Evolutionary conservation across 2,888 invertebrate species (phyloP).

Genomic region (Patella depressa): DNA sequence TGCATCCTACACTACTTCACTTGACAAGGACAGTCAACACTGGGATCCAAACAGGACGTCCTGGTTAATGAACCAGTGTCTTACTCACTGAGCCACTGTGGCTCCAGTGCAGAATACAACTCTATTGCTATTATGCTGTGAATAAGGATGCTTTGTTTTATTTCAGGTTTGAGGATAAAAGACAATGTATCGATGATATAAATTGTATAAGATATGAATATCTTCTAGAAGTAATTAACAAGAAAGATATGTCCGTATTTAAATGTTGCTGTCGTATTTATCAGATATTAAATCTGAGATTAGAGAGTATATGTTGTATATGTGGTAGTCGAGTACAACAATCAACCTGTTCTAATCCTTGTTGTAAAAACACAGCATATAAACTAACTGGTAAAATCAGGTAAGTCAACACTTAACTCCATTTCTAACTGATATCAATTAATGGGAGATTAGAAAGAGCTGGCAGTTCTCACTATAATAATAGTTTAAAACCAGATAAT

Average conservation of each 20-base stretch:
- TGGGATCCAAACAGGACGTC: no score
- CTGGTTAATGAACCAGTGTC: no score
- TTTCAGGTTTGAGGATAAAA: not conserved
- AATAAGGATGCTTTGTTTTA: no score
- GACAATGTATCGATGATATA: not conserved
- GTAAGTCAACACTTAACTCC: not conserved
- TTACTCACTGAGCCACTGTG: no score
- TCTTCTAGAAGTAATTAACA: not conserved
- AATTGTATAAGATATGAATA: not conserved
- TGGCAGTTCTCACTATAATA: no score
- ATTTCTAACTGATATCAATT: no score
- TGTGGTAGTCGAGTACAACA: not conserved
- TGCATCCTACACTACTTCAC: no score
- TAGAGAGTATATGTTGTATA: conserved; percentile 1
- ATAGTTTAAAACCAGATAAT: no score
- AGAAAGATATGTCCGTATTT: not conserved
- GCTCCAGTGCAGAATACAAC: no score
- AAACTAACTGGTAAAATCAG: not conserved
- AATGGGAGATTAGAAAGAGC: no score
- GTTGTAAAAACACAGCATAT: not conserved
- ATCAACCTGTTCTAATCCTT: not conserved
- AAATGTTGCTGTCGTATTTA: not conserved
- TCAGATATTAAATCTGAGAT: not conserved
- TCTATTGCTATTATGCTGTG: no score
- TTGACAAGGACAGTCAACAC: no score